Evolutionary conservation across 2,888 invertebrate species (phyloP), one percentile per base, ranked within the genome.

Genomic region (Gibbula magus): DNA sequence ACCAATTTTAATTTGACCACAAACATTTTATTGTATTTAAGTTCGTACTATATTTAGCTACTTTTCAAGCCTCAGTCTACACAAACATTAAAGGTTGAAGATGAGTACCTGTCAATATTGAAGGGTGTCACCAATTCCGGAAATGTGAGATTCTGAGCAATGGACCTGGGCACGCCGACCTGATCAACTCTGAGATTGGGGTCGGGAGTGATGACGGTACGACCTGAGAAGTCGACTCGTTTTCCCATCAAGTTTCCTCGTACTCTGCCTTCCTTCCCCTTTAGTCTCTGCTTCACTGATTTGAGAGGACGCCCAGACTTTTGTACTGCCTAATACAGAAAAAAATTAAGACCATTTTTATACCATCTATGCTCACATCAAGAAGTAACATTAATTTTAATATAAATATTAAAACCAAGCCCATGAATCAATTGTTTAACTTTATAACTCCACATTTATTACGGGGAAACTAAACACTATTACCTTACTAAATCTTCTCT

Each of bases 241-340:
- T 99, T 99, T 78, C 99, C 99, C 99, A 99, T 99, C 89, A 99
- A 95, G 93, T 99, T 99, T 89, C 99, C 99, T 93, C 99, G 95
- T 90, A 99, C 99, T 90, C 99, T 95, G 0, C 99, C 99, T 95
- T 99, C 99, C 92, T 99, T 99, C 25, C 99, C 99, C 94, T 99
- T 99, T 82, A 95, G 89, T 73, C 99, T 95, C 3, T 99, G 97
- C 93, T 99, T 99, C 77, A 99, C 95, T 0, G 99, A 98, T 94
- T 99, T 99, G 10, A 99, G 93, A 0, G 99, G 99, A 92, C 99
- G 96, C 3, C 99, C 99, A 0, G 99, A 99, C 93, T 99, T 99
- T 93, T 99, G 99, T 95, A 98, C 98, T 13, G 99, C 99, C 93
- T 93, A 78, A 35, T 76, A 77, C 39, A 73, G 18, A 35, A 53